Percentiles rank a stretch among this genome's conserved stretches.
Conservation (phyloP, 2,113 vertebrate species). For the Microcebus murinus region DNA sequence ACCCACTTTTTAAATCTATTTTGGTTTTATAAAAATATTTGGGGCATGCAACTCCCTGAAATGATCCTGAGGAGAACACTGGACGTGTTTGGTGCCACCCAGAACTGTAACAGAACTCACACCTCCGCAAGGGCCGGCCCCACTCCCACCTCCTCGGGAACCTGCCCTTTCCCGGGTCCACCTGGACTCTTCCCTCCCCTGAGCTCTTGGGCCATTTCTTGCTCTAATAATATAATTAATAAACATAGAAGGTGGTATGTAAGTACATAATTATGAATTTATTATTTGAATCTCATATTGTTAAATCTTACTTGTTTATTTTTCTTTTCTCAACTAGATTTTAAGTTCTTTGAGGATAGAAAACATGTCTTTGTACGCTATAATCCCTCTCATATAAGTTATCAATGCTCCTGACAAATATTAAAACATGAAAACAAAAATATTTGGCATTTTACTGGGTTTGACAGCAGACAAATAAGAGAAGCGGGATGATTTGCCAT, state of each 20-base stretch:
- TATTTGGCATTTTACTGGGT: not conserved
- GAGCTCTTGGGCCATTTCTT: rapidly evolving
- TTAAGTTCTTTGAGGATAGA: not conserved
- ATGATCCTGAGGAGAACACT: not conserved
- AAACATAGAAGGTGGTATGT: not conserved
- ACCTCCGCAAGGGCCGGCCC: rapidly evolving
- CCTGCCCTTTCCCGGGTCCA: not conserved
- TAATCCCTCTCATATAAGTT: not conserved
- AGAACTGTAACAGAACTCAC: rapidly evolving
- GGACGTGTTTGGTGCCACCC: not conserved
- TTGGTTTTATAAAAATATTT: not conserved
- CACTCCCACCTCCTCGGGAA: rapidly evolving
- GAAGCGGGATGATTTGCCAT: rapidly evolving
- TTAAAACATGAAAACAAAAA: not conserved
- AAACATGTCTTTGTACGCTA: not conserved
- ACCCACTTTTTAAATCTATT: not conserved
- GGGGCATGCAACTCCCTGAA: not conserved
- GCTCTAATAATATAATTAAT: not conserved
- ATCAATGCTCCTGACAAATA: not conserved
- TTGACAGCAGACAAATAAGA: rapidly evolving
- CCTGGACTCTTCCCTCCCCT: no score
- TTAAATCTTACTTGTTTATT: not conserved
- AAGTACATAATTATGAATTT: not conserved
- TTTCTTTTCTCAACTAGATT: not conserved
- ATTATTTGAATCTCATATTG: not conserved